Conservation (phyloP, 2,888 invertebrate species). For the Aradus depressus region DNA sequence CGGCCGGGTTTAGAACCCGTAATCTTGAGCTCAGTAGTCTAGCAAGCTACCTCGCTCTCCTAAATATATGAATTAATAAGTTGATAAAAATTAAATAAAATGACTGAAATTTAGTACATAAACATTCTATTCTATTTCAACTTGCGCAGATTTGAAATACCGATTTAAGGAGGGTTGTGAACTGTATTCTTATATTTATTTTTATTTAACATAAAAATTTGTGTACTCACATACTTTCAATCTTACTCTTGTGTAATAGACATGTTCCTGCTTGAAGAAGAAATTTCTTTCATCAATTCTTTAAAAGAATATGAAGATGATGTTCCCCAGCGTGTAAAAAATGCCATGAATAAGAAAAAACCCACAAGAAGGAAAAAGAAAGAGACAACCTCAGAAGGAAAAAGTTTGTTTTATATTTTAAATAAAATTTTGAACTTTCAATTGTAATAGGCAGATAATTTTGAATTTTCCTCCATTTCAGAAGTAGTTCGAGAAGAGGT, state of each 20-base stretch:
- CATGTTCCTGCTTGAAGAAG: slow-evolving; percentile 28
- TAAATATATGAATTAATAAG: no score
- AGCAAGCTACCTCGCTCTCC: no score
- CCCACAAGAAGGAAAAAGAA: slow-evolving; percentile 31
- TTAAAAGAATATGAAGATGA: slow-evolving; percentile 41
- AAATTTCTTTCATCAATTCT: slow-evolving; percentile 39
- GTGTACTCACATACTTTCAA: no score
- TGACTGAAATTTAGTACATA: no score
- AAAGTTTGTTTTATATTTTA: not conserved
- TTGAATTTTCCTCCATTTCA: slow-evolving; percentile 14
- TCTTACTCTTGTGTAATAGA: slow-evolving; percentile 13
- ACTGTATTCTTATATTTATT: no score
- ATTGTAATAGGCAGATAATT: slow-evolving; percentile 6
- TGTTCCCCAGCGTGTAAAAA: slow-evolving; percentile 31
- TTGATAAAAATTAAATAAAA: no score
- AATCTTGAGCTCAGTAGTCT: no score
- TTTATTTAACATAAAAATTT: no score
- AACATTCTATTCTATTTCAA: no score
- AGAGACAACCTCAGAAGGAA: slow-evolving; percentile 1
- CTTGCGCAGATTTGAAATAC: no score
- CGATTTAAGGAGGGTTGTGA: no score
- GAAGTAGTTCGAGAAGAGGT: slow-evolving; percentile 23
- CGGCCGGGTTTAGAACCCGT: no score
- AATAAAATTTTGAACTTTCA: not conserved
- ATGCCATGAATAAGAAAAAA: slow-evolving; percentile 31